phyloP scores from a whole-genome alignment of 2,888 invertebrate species.

The Dicranocentrus wangi region DNA sequence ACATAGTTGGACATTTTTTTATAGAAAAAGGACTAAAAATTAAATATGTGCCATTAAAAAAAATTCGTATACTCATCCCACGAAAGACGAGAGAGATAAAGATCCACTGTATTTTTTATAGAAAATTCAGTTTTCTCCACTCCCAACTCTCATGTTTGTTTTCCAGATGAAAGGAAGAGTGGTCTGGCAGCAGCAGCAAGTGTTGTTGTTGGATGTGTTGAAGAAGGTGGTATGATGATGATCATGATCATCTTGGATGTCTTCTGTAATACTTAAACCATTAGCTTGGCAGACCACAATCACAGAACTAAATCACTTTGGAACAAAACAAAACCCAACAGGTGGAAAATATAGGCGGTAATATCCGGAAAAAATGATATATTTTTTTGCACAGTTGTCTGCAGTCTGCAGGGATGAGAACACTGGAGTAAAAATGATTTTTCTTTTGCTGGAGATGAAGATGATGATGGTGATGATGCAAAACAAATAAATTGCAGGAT shows the following conservation, averaged over 20 bases:
- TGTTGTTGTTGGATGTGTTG: neutral
- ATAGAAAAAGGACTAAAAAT: slow-evolving; percentile 19
- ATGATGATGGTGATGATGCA: neutral
- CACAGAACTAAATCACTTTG: slow-evolving; percentile 57
- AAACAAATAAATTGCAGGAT: slow-evolving; percentile 8
- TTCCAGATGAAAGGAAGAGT: slow-evolving; percentile 1
- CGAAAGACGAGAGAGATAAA: slow-evolving; percentile 20
- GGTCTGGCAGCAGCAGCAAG: neutral
- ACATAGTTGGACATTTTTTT: neutral
- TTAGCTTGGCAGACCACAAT: slow-evolving; percentile 33
- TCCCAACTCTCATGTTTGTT: neutral
- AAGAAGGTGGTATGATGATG: neutral
- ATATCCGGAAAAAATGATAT: neutral
- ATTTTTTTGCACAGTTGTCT: neutral
- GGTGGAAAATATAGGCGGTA: neutral
- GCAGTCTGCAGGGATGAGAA: neutral
- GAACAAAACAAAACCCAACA: slow-evolving; percentile 23
- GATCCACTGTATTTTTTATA: slow-evolving; percentile 1
- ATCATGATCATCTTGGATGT: neutral
- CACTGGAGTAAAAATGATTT: neutral
- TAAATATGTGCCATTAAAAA: slow-evolving; percentile 28
- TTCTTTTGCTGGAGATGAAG: neutral
- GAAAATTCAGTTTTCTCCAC: neutral
- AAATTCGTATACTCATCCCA: slow-evolving; percentile 66
- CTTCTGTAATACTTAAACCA: slow-evolving; percentile 8